Percentiles rank a stretch among this genome's conserved stretches.
phyloP scores from a whole-genome alignment of 2,888 invertebrate species.

The Tillus elongatus region DNA sequence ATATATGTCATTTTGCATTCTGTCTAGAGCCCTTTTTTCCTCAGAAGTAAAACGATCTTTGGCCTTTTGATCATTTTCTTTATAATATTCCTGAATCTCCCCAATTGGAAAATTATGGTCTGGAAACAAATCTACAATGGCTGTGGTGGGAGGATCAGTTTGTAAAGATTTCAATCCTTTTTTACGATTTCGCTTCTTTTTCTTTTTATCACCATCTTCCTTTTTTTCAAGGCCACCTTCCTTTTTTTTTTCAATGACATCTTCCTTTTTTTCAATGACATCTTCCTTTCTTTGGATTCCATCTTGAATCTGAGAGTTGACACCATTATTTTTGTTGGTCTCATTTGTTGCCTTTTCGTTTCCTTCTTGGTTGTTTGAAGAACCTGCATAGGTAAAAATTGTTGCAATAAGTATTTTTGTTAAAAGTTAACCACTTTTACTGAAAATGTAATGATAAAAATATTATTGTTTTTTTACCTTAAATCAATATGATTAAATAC shows the following conservation, averaged over 20 bases:
- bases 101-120: conserved; percentile 82
- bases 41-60: conserved; percentile 77
- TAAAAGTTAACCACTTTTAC: no score
- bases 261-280: conserved; percentile 31
- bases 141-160: conserved; percentile 78
- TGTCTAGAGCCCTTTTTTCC: conserved; percentile 84
- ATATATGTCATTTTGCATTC: conserved; percentile 86
- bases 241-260: conserved; percentile 26
- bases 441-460: no score
- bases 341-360: no score
- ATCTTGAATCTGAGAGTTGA: no score
- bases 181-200: conserved; percentile 55
- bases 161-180: conserved; percentile 51
- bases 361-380: no score
- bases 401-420: no score
- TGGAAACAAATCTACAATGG: conserved; percentile 76
- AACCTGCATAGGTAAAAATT: no score
- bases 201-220: conserved; percentile 54
- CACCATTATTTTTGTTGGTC: no score
- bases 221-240: conserved; percentile 28
- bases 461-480: no score
- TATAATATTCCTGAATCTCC: conserved; percentile 76
- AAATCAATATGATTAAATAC: no score
- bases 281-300: no score
- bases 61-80: conserved; percentile 71